A percentile compares a stretch with the other conserved stretches of the same genome.
Conservation (phyloP, 2,888 invertebrate genomes). For the Yponomeuta evonymella region DNA sequence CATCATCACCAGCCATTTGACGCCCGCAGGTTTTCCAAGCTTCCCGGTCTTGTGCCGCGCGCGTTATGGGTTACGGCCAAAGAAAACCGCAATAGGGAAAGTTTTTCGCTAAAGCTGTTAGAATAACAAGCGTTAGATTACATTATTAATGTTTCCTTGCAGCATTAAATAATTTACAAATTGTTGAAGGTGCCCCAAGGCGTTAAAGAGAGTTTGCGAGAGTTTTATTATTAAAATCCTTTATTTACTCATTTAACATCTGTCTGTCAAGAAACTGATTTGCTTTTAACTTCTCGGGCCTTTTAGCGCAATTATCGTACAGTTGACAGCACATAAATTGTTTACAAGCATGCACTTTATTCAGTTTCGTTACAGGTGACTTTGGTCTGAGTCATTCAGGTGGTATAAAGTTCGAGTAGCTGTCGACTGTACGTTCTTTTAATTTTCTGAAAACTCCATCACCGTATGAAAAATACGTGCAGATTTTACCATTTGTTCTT, state of each 20-base stretch:
- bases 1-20: too few relatives aligned
- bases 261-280: conserved; percentile 35
- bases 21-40: too few relatives aligned
- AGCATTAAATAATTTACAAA: conserved; percentile 73
- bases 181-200: conserved; percentile 67
- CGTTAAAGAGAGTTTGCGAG: conserved; percentile 26
- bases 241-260: conserved; percentile 55
- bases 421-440: too few relatives aligned
- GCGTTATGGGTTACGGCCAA: too few relatives aligned
- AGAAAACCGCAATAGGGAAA: neutral
- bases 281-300: neutral
- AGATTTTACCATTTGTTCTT: too few relatives aligned
- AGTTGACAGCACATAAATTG: neutral
- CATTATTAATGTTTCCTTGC: conserved; percentile 69
- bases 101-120: conserved; percentile 37
- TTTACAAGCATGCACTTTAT: neutral
- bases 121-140: conserved; percentile 53
- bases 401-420: too few relatives aligned
- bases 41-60: too few relatives aligned
- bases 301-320: neutral
- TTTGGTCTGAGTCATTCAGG: too few relatives aligned
- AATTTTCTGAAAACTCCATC: too few relatives aligned
- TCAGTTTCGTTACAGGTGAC: too few relatives aligned
- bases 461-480: too few relatives aligned
- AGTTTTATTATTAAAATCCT: conserved; percentile 72